These are phyloP conservation scores for Polyommatus iphigenia DNA, from an alignment of 2,888 invertebrate species.

Conservation along the genomic window DNA sequence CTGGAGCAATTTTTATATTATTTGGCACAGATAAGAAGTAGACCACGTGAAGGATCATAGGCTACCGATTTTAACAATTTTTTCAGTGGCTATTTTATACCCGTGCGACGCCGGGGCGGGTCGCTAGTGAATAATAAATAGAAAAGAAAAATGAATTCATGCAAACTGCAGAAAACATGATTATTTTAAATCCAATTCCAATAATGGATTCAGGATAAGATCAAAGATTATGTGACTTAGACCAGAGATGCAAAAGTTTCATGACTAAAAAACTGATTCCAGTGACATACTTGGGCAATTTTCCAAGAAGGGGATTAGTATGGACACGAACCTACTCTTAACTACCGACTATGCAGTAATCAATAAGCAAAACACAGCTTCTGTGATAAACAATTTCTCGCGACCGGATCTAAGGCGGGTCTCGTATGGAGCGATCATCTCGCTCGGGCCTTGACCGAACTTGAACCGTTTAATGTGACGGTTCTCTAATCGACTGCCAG, in stretches of 20 bases:
- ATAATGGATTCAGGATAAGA: background rate
- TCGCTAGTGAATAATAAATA: background rate
- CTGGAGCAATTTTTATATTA: too few species aligned
- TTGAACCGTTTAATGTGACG: conserved; percentile 33
- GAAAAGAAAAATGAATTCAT: background rate
- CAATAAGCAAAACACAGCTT: background rate
- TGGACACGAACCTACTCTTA: too few species aligned
- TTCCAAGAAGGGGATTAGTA: background rate
- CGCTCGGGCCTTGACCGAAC: conserved; percentile 39
- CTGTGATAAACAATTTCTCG: background rate
- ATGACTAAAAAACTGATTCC: too few species aligned
- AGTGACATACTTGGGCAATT: background rate
- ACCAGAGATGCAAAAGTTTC: background rate
- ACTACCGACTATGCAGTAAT: background rate
- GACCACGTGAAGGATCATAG: too few species aligned
- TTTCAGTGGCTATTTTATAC: too few species aligned
- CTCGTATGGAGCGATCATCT: conserved; percentile 37
- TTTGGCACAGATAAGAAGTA: too few species aligned
- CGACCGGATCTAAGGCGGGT: conserved; percentile 35
- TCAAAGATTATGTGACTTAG: background rate
- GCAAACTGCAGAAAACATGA: background rate
- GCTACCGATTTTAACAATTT: too few species aligned
- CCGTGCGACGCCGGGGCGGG: too few species aligned
- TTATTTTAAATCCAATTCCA: too few species aligned
- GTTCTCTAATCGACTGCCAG: conserved; percentile 8